These are phyloP conservation scores for Orientallactaga sibirica DNA, from an alignment of 2,797 vertebrate genomes.

Conservation along the genomic window DNA sequence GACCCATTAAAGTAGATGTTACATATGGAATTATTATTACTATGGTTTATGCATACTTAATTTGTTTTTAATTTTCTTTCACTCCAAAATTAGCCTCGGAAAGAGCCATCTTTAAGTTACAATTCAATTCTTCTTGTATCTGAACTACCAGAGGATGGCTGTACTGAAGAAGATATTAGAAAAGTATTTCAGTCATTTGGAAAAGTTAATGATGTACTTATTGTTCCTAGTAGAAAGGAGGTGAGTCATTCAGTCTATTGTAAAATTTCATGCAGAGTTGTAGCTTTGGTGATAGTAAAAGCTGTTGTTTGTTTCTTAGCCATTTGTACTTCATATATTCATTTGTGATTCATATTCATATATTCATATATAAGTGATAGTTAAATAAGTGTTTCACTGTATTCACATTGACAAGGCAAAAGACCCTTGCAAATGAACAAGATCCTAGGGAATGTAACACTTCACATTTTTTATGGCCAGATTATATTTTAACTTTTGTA, in stretches of 20 bases:
- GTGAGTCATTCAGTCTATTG: conserved; percentile 75
- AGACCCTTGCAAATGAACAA: not conserved
- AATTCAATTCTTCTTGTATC: conserved; percentile 87
- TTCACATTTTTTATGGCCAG: not conserved
- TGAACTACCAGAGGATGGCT: conserved; percentile 88
- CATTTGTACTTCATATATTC: not conserved
- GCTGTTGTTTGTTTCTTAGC: not conserved
- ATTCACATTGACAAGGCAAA: not conserved
- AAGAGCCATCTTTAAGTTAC: conserved; percentile 82
- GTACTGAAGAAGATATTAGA: conserved; percentile 88
- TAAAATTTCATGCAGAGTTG: conserved; percentile 44
- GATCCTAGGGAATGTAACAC: not conserved
- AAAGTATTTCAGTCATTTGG: conserved; percentile 90
- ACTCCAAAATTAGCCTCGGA: conserved; percentile 78
- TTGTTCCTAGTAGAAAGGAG: conserved; percentile 89
- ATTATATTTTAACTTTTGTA: conserved; percentile 30
- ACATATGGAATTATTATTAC: conserved; percentile 39
- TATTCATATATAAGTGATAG: not conserved
- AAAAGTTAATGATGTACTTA: conserved; percentile 90
- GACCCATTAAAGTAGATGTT: conserved; percentile 21
- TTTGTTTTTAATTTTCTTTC: conserved; percentile 67
- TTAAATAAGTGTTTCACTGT: conserved; percentile 49
- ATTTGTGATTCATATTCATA: not conserved
- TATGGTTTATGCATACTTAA: conserved; percentile 35
- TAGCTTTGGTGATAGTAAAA: conserved; percentile 36